Base-by-base conservation (phyloP, 2,888 invertebrate species). In the Cryptocheilus praepositus region DNA sequence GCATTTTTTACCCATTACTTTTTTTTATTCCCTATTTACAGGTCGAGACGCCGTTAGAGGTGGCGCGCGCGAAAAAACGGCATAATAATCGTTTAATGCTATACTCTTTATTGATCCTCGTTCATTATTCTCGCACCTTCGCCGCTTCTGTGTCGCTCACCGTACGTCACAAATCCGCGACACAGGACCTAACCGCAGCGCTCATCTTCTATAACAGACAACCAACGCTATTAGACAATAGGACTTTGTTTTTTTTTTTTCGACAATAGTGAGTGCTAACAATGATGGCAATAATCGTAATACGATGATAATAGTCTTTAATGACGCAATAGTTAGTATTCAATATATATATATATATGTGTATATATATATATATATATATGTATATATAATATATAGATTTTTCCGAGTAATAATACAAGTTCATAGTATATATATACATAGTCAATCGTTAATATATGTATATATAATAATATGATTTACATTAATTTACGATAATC, bases 201-300 rank as follows among this genome's bases (percentile, higher is more conserved):
- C 63, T 56, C 67, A 67, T 68, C 73, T 73, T 81, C 73, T 77
- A 83, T 80, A 84, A 84, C 81, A 82, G 79, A 85, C 82, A 83
- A 80, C 71, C 81, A 80, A 85, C 83, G 79, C 77, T 83, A 83
- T 83, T 82, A 83, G 85, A 86, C 82, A 83, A 82, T 82, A 83
- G 82, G 82, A 85, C 73, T 83, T 80, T 70, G 70, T 59, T 53
- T 57, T 58, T 52, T 54, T 45, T 61, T 44, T 64, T 52, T 72
- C 71, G 74, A 66, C 68, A 75, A 63, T 76, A 80, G 63, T 79
- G 73, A 76, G 36, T 67, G 67, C 79, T 77, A 82, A 80, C 80
- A 80, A 74, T 78, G 79, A 80, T 76, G 70, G 67, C 74, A 77
- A 66, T 80, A 74, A 76, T 76, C 56, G 63, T 73, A 76, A 74